A percentile compares a stretch with the other conserved stretches of the same genome.
These are phyloP conservation scores for Eubucco bourcierii DNA, from an alignment of 2,113 vertebrate genomes.

Conservation along the genomic window DNA sequence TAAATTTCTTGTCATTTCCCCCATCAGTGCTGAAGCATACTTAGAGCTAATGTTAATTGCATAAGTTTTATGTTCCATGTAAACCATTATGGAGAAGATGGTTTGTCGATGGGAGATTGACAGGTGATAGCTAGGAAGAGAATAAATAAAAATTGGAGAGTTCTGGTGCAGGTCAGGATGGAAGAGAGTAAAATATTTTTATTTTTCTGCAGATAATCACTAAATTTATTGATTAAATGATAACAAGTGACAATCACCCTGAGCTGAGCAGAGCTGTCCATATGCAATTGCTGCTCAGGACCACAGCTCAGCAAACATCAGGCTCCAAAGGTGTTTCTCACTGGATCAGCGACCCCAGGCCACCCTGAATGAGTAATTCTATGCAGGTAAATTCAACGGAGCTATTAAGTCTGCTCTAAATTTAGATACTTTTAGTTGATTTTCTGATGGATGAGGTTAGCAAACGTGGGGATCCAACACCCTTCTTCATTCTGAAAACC, in stretches of 20 bases:
- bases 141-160: not conserved
- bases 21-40: not conserved
- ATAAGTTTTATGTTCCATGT: not conserved
- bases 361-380: not conserved
- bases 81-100: not conserved
- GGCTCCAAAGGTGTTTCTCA: not conserved
- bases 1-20: slow-evolving; percentile 7
- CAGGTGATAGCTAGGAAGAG: not conserved
- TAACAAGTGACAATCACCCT: not conserved
- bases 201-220: not conserved
- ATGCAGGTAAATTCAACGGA: not conserved
- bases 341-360: not conserved
- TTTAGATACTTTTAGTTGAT: not conserved
- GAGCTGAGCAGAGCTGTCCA: not conserved
- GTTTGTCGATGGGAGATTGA: not conserved
- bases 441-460: not conserved
- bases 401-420: not conserved
- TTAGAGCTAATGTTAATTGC: slow-evolving; percentile 11
- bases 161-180: not conserved
- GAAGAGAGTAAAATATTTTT: not conserved
- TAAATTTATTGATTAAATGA: not conserved
- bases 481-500: not conserved
- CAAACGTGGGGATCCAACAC: not conserved
- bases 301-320: not conserved
- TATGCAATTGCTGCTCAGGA: not conserved